Percentiles rank a stretch among this genome's conserved stretches.
Conservation (phyloP, 2,113 vertebrate species). For the Pteronura brasiliensis region DNA sequence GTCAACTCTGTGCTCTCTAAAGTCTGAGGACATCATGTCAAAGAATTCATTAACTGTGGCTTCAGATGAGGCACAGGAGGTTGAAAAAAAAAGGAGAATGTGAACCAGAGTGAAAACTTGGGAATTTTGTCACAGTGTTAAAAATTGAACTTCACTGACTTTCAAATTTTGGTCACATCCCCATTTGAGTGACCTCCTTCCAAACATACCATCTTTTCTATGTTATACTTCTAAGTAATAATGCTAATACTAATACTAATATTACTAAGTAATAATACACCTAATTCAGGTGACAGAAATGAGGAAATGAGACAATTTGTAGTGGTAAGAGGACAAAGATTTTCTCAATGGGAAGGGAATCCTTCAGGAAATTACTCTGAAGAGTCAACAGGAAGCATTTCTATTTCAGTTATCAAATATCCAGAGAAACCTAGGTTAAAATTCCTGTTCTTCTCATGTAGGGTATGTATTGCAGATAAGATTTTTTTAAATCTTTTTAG, state of each 20-base stretch:
- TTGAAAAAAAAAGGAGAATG: too few species aligned
- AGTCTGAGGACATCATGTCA: too few species aligned
- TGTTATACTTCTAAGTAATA: not conserved
- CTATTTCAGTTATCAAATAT: not conserved
- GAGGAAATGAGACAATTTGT: not conserved
- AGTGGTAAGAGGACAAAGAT: not conserved
- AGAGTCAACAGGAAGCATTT: not conserved
- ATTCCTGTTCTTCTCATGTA: not conserved
- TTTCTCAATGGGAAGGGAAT: not conserved
- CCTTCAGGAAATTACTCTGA: not conserved
- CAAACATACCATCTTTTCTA: not conserved
- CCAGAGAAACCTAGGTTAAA: not conserved
- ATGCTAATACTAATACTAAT: too few species aligned
- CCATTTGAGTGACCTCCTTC: too few species aligned
- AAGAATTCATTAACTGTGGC: too few species aligned
- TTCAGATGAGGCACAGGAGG: too few species aligned
- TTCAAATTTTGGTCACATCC: too few species aligned
- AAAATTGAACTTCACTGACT: too few species aligned
- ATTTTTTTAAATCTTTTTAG: not conserved
- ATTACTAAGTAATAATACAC: too few species aligned
- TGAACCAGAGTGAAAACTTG: too few species aligned
- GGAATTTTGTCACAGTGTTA: too few species aligned
- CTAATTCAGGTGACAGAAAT: not conserved
- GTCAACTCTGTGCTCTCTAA: too few species aligned
- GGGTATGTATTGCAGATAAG: not conserved